Evolutionary conservation across 2,113 vertebrate species (phyloP), one percentile per base, ranked within the genome.

Genomic region (Aythya baeri): DNA sequence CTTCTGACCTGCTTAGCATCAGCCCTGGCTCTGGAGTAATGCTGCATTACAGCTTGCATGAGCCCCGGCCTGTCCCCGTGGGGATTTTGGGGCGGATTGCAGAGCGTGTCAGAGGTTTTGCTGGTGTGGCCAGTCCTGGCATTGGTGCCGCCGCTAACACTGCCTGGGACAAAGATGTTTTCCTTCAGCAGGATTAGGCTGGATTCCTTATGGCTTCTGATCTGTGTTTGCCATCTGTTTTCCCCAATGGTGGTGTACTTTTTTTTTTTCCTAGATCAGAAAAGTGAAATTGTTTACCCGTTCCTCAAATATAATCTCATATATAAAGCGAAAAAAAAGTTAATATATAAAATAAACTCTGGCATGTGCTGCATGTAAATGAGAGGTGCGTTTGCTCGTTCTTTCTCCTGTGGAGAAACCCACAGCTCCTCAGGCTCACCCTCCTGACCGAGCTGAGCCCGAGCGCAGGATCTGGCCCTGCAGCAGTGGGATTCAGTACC

Each of bases 281-380:
- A 80, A 83, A 81, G 58, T 91, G 77, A 92, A 88, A 79, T 62
- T 78, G 57, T 85, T 95, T 91, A 72, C 59, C 63, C n/a, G 10
- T 85, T 96, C 78, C 23, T 38, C 59, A 61, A 90, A 96, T 85
- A 88, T 95, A 93, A 97, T 96, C 89, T 91, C 61, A 23, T 92
- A 58, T 88, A 77, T 91, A 86, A 71, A 84, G 71, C 36, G 74
- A 57, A 80, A 89, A 72, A 83, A 91, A 41, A 41, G 83, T 23
- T 76, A 94, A 91, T 93, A 59, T 82, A 94, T 96, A 73, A 88
- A 76, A 88, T 96, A 75, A 89, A 76, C 67, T 32, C 7, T 20
- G 58, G 5, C 52, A 46, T 76, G 83, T 62, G 55, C 65, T 41
- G 95, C 89, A 89, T 89, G 75, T 36, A 91, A 82, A 96, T 84